phyloP scores from a whole-genome alignment of 2,888 invertebrate species.

The Thecophora atra region DNA sequence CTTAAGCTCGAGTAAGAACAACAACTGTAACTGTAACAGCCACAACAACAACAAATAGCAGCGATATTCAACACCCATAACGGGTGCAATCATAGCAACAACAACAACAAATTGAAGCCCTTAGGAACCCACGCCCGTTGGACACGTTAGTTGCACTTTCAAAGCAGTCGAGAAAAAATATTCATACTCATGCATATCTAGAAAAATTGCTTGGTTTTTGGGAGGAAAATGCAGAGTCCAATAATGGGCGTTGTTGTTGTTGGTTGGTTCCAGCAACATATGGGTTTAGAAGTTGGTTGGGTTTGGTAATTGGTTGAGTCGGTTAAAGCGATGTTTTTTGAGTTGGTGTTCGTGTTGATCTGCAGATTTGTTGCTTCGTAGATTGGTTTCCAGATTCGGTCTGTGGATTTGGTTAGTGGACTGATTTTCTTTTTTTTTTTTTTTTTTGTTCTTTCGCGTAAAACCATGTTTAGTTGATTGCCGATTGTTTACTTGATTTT shows the following conservation, averaged over 20 bases:
- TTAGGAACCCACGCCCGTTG: constrained; percentile 18
- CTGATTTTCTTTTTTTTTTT: neutral
- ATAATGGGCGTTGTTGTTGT: neutral
- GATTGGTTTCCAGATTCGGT: neutral
- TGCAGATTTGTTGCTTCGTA: neutral
- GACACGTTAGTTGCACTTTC: constrained; percentile 8
- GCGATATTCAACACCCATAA: too few relatives aligned
- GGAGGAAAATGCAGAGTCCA: neutral
- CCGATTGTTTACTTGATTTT: neutral
- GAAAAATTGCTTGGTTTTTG: neutral
- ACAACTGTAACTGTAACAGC: constrained; percentile 2
- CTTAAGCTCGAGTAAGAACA: neutral
- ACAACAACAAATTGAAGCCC: constrained; percentile 16
- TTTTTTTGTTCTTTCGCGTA: neutral
- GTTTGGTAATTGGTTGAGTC: neutral
- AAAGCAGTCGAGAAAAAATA: neutral
- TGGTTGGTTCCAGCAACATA: constrained; percentile 8
- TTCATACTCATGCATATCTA: too few relatives aligned
- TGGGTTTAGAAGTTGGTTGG: neutral
- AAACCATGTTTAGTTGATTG: neutral
- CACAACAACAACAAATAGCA: neutral
- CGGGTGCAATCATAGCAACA: neutral
- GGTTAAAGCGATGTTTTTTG: too few relatives aligned
- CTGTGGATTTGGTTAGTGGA: neutral
- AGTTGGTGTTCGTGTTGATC: too few relatives aligned